These are phyloP conservation scores for Episyrphus balteatus DNA, from an alignment of 1,140 invertebrate genomes.

Conservation along the genomic window DNA sequence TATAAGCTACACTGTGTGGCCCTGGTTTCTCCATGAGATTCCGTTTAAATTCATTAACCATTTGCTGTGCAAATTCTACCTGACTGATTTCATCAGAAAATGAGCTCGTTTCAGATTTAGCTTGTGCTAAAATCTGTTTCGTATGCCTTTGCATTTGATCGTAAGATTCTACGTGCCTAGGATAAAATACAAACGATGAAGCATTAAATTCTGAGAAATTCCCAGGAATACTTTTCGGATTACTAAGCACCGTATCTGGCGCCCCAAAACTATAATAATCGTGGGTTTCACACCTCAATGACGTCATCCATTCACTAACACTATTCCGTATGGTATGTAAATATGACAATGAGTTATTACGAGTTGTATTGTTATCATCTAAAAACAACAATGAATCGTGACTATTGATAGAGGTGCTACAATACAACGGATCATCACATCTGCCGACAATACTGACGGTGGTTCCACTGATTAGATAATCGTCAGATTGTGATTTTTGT, in stretches of 20 bases:
- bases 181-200: too few relatives aligned
- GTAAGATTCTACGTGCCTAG: too few relatives aligned
- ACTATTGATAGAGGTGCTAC: too few relatives aligned
- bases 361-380: background rate
- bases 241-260: constrained; percentile 1
- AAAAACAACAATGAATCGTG: too few relatives aligned
- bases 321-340: constrained; percentile 7
- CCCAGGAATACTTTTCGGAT: constrained; percentile 26
- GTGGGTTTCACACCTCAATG: constrained; percentile 21
- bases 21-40: constrained; percentile 4
- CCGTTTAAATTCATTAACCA: constrained; percentile 8
- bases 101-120: too few relatives aligned
- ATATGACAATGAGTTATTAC: background rate
- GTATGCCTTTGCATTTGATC: too few relatives aligned
- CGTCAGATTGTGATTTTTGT: background rate
- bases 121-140: too few relatives aligned
- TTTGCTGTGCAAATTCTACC: background rate
- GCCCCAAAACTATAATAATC: constrained; percentile 1
- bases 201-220: too few relatives aligned
- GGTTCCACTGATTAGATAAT: background rate
- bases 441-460: too few relatives aligned
- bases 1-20: background rate
- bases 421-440: too few relatives aligned
- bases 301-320: constrained; percentile 29
- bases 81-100: background rate